These are phyloP conservation scores for Rutpela maculata DNA, from an alignment of 2,888 invertebrate species.

Conservation along the genomic window DNA sequence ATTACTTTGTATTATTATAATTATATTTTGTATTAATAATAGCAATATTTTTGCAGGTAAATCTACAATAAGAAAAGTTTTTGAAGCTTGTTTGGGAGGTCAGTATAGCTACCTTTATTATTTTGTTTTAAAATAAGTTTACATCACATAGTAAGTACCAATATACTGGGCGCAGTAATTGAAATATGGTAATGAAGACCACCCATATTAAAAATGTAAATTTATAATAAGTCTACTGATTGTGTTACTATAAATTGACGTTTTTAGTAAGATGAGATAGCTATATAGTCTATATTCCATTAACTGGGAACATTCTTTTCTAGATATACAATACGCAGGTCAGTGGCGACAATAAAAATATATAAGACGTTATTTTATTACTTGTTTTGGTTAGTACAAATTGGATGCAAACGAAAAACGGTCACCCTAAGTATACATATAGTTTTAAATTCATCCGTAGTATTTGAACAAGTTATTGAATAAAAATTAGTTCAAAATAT, in stretches of 20 bases:
- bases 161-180: background rate
- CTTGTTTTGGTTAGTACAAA: too few relatives aligned
- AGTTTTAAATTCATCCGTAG: too few relatives aligned
- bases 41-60: conserved; percentile 1
- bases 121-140: too few relatives aligned
- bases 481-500: too few relatives aligned
- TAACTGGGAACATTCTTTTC: background rate
- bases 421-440: too few relatives aligned
- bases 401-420: too few relatives aligned
- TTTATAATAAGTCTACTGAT: background rate
- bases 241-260: background rate
- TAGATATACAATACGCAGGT: too few relatives aligned
- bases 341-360: too few relatives aligned
- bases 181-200: conserved; percentile 18
- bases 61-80: background rate
- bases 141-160: too few relatives aligned
- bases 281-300: background rate
- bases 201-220: conserved; percentile 1
- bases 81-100: background rate
- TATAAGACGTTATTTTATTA: too few relatives aligned
- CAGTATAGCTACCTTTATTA: background rate
- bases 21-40: background rate
- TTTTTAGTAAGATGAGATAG: background rate
- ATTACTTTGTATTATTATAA: too few relatives aligned
- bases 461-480: too few relatives aligned